Conservation (phyloP, 2,888 invertebrate species). For the Lepetodrilus schrolli region DNA sequence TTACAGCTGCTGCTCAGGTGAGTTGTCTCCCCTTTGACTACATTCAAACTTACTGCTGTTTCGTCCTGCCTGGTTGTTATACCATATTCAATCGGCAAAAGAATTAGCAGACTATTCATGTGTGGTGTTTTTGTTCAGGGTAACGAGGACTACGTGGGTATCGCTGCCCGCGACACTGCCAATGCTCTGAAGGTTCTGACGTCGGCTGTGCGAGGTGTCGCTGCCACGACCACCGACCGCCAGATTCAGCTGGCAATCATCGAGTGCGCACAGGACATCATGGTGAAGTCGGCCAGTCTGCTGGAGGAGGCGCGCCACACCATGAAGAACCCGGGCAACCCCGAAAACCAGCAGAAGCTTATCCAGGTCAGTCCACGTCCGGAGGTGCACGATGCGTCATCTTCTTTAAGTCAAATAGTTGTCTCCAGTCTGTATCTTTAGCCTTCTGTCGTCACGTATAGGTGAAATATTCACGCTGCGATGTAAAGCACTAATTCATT, state of each 20-base stretch:
- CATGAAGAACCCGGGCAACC: slow-evolving; percentile 81
- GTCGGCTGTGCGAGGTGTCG: slow-evolving; percentile 83
- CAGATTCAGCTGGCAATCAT: slow-evolving; percentile 78
- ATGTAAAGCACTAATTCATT: too few relatives aligned
- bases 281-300: slow-evolving; percentile 84
- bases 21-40: not conserved
- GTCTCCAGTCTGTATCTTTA: not conserved
- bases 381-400: not conserved
- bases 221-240: slow-evolving; percentile 70
- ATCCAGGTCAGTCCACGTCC: slow-evolving; percentile 81
- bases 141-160: slow-evolving; percentile 86
- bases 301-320: slow-evolving; percentile 89
- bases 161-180: slow-evolving; percentile 88
- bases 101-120: not conserved
- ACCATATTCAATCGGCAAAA: not conserved
- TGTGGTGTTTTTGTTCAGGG: slow-evolving; percentile 74
- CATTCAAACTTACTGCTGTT: too few relatives aligned
- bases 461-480: too few relatives aligned
- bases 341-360: slow-evolving; percentile 80
- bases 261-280: slow-evolving; percentile 84
- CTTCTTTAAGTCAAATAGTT: not conserved
- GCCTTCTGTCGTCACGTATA: not conserved
- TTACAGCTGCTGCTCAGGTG: slow-evolving; percentile 87
- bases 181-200: slow-evolving; percentile 83
- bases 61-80: not conserved